Conservation (phyloP, 1,140 invertebrate genomes). For the Drosophila leontia region DNA sequence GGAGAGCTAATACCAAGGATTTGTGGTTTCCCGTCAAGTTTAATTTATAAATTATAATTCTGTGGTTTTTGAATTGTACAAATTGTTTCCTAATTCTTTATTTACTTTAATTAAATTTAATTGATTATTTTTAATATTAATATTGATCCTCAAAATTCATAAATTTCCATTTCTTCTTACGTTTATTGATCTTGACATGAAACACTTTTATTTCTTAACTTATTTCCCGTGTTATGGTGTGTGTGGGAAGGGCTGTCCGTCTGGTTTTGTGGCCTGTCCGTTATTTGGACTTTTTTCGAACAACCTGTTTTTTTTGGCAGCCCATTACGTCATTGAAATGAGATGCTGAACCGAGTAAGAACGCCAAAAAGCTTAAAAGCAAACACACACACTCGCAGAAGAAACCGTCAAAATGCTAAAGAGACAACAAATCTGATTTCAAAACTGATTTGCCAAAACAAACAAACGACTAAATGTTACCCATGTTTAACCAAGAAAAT, state of each 20-base stretch:
- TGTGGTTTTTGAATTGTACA: too few relatives aligned
- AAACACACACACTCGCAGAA: constrained; percentile 9
- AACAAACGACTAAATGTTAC: background rate
- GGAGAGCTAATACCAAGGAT: background rate
- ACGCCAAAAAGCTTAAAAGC: constrained; percentile 32
- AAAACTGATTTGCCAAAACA: constrained; percentile 1
- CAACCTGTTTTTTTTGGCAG: constrained; percentile 52
- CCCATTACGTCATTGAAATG: constrained; percentile 53
- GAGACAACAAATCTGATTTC: constrained; percentile 50
- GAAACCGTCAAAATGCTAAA: constrained; percentile 27
- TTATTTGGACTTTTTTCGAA: constrained; percentile 29
- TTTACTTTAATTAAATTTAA: background rate
- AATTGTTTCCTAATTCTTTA: too few relatives aligned
- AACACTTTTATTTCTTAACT: background rate
- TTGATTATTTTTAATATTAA: background rate
- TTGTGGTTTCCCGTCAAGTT: too few relatives aligned
- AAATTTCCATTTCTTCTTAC: background rate
- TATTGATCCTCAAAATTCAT: too few relatives aligned
- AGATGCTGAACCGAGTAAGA: constrained; percentile 36
- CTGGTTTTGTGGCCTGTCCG: constrained; percentile 25
- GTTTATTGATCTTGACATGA: constrained; percentile 6
- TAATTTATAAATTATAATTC: background rate
- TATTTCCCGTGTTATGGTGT: background rate
- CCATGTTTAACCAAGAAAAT: background rate
- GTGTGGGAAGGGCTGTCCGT: constrained; percentile 20